Base-by-base conservation (phyloP, 2,113 vertebrate genomes). In the Engystomops pustulosus region DNA sequence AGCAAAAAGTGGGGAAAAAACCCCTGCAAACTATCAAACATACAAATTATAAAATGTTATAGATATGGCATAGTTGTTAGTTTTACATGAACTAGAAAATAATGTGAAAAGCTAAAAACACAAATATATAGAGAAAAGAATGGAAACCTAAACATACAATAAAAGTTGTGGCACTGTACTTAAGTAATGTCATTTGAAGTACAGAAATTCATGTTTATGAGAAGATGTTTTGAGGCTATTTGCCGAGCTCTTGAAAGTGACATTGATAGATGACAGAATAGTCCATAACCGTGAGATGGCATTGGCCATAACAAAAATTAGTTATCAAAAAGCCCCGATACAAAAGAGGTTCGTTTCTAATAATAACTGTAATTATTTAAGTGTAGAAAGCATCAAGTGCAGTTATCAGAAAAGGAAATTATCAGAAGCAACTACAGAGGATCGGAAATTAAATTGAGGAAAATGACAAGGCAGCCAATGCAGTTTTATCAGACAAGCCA, bases 331-430 rank as follows among this genome's bases (percentile, higher is more conserved):
- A 65, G 6, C 1, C 25, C 14, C 12, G n/a, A 23, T 12, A 14
- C 3, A 62, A 62, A 62, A 30, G 3, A 62, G 4, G 23, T 60
- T 27, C 27, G 27, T 69, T 38, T 23, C 23, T 9, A 81, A 81
- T 70, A 81, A 81, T 81, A 53, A 55, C 30, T 55, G 36, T 53
- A 71, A 44, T 70, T 65, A 67, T 80, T 68, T 55, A 53, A 55
- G 30, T 81, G 20, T 11, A 58, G 27, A 69, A 55, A 58, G n/a
- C 34, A 38, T 60, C 55, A 20, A 34, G 23, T 27, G 68, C 41
- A 68, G 34, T 81, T 81, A 71, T 81, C 80, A 81, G 34, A 20
- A 20, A n/a, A 71, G 47, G 15, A 36, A 49, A 81, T 55, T 71
- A 72, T 58, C 68, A 81, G 67, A 30, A 41, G 49, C 30, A 70